Conservation (phyloP, 2,888 invertebrate species). For the Cactoblastis cactorum region DNA sequence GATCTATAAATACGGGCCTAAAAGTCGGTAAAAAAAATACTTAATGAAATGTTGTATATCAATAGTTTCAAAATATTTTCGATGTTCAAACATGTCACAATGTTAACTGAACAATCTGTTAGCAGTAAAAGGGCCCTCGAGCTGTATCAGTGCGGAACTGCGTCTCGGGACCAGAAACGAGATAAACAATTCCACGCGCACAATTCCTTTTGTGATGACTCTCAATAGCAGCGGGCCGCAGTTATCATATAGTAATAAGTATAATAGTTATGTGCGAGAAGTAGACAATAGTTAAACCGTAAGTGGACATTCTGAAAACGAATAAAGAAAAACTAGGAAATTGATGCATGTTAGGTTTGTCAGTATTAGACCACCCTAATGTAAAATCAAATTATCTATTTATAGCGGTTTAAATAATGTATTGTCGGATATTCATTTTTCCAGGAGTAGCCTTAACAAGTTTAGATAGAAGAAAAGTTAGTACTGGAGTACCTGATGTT, state of each 20-base stretch:
- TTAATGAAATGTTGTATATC: not conserved
- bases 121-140: constrained; percentile 34
- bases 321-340: too few species aligned
- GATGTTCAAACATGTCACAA: not conserved
- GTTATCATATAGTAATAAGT: too few species aligned
- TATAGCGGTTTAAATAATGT: too few species aligned
- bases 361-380: too few species aligned
- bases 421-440: too few species aligned
- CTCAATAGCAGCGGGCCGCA: constrained; percentile 53
- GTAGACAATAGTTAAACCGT: not conserved
- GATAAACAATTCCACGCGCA: constrained; percentile 61
- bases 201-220: constrained; percentile 70
- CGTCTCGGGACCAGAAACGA: constrained; percentile 50
- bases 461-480: too few species aligned
- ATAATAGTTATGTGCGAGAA: constrained; percentile 27
- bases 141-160: constrained; percentile 69
- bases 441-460: too few species aligned
- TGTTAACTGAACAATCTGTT: constrained; percentile 15
- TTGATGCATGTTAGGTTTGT: too few species aligned
- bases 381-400: too few species aligned
- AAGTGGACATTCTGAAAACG: not conserved
- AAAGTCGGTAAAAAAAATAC: too few species aligned
- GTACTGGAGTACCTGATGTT: too few species aligned
- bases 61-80: not conserved
- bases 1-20: too few species aligned